Evolutionary conservation across 1,140 invertebrate species (phyloP).

Genomic region (Tribolium castaneum): DNA sequence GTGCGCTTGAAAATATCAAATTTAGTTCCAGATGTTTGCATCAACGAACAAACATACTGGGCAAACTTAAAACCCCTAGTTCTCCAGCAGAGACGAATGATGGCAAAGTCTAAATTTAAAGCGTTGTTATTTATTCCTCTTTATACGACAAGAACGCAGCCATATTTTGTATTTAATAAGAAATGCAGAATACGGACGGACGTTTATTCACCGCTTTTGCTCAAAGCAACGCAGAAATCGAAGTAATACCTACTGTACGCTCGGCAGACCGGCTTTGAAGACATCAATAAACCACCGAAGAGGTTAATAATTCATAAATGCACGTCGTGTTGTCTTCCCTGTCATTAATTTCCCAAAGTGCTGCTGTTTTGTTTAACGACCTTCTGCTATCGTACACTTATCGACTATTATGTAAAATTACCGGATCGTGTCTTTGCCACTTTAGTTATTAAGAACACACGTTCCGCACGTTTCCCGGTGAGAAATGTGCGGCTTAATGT

Average conservation of each 20-base stretch:
- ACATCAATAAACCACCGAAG: too few species aligned
- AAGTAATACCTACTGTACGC: too few species aligned
- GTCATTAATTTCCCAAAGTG: not conserved
- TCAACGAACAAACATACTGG: slow-evolving; percentile 5
- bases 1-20: slow-evolving; percentile 19
- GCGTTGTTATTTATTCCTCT: slow-evolving; percentile 3
- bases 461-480: slow-evolving; percentile 6
- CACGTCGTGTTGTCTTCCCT: not conserved
- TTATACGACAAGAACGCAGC: not conserved
- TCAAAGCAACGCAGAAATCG: too few species aligned
- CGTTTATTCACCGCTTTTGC: not conserved
- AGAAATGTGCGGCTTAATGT: slow-evolving; percentile 24
- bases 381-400: not conserved
- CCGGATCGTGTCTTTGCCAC: not conserved
- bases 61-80: slow-evolving; percentile 10
- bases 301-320: not conserved
- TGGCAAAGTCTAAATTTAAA: slow-evolving; percentile 16
- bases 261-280: too few species aligned
- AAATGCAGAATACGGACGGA: not conserved
- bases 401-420: slow-evolving; percentile 1
- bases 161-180: not conserved
- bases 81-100: not conserved
- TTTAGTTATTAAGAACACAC: slow-evolving; percentile 26
- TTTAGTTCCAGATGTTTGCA: slow-evolving; percentile 20
- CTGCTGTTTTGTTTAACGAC: not conserved